These are phyloP conservation scores for Gastrophryne carolinensis DNA, from an alignment of 2,797 vertebrate genomes.

Conservation along the genomic window DNA sequence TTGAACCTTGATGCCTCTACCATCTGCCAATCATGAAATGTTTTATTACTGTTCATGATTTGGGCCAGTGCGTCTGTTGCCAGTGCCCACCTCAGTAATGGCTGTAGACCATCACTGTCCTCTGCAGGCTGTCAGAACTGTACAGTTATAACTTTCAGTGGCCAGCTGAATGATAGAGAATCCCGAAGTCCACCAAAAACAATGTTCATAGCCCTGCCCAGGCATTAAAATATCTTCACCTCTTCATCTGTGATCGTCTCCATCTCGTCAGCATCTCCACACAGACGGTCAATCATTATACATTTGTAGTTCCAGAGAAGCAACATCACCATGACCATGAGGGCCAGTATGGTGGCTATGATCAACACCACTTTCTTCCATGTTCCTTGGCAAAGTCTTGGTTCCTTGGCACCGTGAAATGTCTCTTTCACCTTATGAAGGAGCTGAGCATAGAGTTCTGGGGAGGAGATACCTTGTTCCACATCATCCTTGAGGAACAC, in stretches of 20 bases:
- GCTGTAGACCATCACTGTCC: not conserved
- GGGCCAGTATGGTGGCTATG: not conserved
- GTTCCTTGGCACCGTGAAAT: not conserved
- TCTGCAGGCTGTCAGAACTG: not conserved
- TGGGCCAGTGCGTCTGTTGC: no score
- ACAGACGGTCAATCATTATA: conserved; percentile 24
- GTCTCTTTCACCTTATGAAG: not conserved
- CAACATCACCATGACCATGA: conserved; percentile 3
- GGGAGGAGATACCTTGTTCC: not conserved
- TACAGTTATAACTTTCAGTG: not conserved
- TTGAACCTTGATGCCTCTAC: no score
- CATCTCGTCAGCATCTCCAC: not conserved
- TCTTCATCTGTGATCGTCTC: not conserved
- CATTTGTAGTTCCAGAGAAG: conserved; percentile 49
- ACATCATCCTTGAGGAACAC: not conserved
- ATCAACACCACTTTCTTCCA: not conserved
- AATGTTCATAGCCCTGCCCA: no score
- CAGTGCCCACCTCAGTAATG: no score
- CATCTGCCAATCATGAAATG: no score
- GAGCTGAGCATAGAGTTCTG: not conserved
- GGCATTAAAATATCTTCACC: not conserved
- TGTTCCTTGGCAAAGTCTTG: no score
- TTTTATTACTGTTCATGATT: no score
- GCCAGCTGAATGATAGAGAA: no score
- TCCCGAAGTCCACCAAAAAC: no score